phyloP scores from a whole-genome alignment of 2,888 invertebrate genomes.

The Agriopis marginaria region DNA sequence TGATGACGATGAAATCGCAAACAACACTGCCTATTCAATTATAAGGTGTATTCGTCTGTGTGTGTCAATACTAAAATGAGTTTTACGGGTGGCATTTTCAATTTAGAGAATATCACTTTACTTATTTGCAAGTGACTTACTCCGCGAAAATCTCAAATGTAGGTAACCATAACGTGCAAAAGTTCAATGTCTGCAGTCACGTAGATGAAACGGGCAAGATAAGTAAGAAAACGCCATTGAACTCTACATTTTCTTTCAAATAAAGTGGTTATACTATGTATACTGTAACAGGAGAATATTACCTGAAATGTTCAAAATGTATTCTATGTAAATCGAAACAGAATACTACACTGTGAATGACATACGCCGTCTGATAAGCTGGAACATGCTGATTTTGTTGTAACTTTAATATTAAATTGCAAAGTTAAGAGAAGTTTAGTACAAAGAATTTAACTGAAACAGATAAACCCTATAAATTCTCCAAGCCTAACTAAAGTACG shows the following conservation, averaged over 20 bases:
- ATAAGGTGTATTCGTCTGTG: not conserved
- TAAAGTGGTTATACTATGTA: not conserved
- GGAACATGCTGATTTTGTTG: no score
- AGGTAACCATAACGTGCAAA: not conserved
- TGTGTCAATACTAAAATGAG: not conserved
- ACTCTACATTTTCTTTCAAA: slow-evolving; percentile 17
- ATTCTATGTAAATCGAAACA: no score
- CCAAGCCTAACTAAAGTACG: no score
- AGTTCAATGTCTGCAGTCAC: not conserved
- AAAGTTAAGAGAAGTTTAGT: no score
- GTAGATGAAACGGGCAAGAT: slow-evolving; percentile 6
- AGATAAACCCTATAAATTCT: no score
- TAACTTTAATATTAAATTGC: no score
- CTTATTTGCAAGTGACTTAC: not conserved
- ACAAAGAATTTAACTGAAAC: no score
- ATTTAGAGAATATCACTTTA: slow-evolving; percentile 3
- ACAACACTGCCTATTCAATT: not conserved
- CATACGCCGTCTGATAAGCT: no score
- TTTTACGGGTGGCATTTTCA: slow-evolving; percentile 2
- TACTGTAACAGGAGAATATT: not conserved
- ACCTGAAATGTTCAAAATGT: no score
- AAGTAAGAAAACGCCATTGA: not conserved
- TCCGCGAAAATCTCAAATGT: slow-evolving; percentile 1
- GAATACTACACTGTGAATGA: no score
- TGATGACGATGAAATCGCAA: not conserved